Evolutionary conservation across 2,888 invertebrate genomes (phyloP), one percentile per base, ranked within the genome.

Genomic region (Bugula neritina): DNA sequence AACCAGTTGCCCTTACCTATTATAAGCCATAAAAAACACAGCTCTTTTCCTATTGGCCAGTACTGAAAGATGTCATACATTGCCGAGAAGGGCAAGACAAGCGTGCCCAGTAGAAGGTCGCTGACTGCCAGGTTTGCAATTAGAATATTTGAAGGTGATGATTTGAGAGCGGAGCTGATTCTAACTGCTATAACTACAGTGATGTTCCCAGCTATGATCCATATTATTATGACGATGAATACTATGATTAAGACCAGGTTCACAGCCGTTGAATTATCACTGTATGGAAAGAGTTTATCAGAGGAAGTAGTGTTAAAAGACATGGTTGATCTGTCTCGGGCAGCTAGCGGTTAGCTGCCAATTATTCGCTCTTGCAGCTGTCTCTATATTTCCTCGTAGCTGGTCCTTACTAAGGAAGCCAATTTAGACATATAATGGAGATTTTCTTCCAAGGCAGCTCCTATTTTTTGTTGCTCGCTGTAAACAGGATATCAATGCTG

Each of bases 91-190:
- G 84, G 84, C 74, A 84, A 74, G 27, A 84, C 82, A 2, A 83
- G 82, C 21, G 81, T 70, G 13, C 84, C 82, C 21, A 84, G 77
- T 25, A 84, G 77, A 54, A 84, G 78, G 76, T 84, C 84, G 74
- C 83, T 82, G 25, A 84, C 75, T 0, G 84, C 84, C 63, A 84
- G 76, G 74, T 84, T 84, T 5, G 83, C 84, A 35, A 84, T 84
- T 72, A 84, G 76, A 75, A 81, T 82, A 75, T 84, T 84, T 13
- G 84, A 83, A 76, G 82, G 81, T 76, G 78, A 73, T 2, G 57
- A 17, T 3, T 34, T 71, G 10, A 57, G 72, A 54, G n/a, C 72
- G 54, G 72, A 72, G 81, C 69, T 77, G 77, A 75, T 79, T 80
- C 57, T 63, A 1, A 84, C 76, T 5, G 84, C 82, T 10, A 81